Conservation (phyloP, 2,113 vertebrate genomes). For the Fregata magnificens region DNA sequence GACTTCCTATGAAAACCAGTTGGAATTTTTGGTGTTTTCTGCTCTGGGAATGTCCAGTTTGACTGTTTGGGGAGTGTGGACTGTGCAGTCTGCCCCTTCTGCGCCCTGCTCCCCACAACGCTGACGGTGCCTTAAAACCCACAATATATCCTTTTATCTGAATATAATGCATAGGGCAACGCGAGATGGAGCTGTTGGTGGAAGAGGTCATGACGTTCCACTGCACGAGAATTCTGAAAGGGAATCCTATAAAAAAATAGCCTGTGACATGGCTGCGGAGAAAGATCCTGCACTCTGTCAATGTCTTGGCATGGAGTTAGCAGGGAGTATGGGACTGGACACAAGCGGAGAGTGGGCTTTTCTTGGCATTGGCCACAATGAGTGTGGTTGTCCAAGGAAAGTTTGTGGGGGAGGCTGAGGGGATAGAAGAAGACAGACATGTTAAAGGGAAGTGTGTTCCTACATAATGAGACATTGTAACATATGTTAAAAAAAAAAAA, state of each 20-base stretch:
- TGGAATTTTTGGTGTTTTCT: not conserved
- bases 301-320: slow-evolving; percentile 34
- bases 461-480: slow-evolving; percentile 66
- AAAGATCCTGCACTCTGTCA: slow-evolving; percentile 46
- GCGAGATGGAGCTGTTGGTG: not conserved
- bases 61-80: not conserved
- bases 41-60: not conserved
- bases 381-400: slow-evolving; percentile 57
- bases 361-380: slow-evolving; percentile 63
- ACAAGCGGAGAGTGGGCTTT: slow-evolving; percentile 49
- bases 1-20: not conserved
- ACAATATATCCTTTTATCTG: slow-evolving; percentile 32
- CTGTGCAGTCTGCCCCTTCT: not conserved
- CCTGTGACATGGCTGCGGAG: not conserved
- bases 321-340: not conserved
- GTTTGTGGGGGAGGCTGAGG: slow-evolving; percentile 18
- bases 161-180: not conserved
- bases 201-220: slow-evolving; percentile 37
- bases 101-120: not conserved
- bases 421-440: not conserved
- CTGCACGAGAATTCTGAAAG: slow-evolving; percentile 2
- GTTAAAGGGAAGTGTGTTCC: slow-evolving; percentile 49
- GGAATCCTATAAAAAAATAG: not conserved
- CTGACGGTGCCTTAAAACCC: not conserved
- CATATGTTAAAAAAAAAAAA: not conserved